These are phyloP conservation scores for Bombus vancouverensis DNA, from an alignment of 1,140 invertebrate species.

Conservation along the genomic window DNA sequence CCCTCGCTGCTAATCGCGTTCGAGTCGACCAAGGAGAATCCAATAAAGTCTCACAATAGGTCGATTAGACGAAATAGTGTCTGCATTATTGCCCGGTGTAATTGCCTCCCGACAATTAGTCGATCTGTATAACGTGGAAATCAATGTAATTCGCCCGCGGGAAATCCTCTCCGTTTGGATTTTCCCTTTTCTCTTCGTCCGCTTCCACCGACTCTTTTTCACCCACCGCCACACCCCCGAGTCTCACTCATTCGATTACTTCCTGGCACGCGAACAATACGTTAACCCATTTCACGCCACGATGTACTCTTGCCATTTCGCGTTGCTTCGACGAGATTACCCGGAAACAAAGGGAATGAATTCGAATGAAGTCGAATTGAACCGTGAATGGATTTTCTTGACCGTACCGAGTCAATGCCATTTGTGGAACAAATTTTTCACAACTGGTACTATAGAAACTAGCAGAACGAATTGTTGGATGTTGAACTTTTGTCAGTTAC, in stretches of 20 bases:
- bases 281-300: slow-evolving; percentile 7
- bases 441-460: neutral
- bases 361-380: neutral
- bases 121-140: slow-evolving; percentile 34
- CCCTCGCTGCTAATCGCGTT: slow-evolving; percentile 11
- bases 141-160: slow-evolving; percentile 36
- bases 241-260: slow-evolving; percentile 19
- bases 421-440: neutral
- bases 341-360: neutral
- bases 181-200: neutral
- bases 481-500: no score
- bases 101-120: slow-evolving; percentile 52
- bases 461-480: no score
- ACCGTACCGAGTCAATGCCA: neutral
- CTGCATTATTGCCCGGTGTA: slow-evolving; percentile 40
- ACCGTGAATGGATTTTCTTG: neutral
- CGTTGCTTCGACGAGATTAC: neutral
- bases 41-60: slow-evolving; percentile 42
- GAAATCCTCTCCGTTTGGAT: neutral
- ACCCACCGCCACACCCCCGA: neutral
- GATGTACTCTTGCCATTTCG: neutral
- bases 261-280: slow-evolving; percentile 10
- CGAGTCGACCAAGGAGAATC: slow-evolving; percentile 11
- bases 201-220: neutral
- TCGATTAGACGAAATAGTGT: slow-evolving; percentile 34